Base-by-base conservation (phyloP, 2,888 invertebrate species). In the Pseudococcus longispinus region DNA sequence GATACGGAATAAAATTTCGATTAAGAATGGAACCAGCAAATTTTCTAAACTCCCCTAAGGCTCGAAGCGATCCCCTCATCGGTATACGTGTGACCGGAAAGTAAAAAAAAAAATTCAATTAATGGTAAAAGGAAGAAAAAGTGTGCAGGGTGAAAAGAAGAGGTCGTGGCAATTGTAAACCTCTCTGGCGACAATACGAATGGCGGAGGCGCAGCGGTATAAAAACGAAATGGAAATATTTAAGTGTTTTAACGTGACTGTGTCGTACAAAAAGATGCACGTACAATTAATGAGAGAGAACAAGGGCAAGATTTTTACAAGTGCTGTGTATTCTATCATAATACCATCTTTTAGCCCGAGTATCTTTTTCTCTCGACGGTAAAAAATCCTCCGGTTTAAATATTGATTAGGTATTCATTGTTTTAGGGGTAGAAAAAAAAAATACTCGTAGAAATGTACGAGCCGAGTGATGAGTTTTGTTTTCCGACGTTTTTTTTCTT, bases 351-450 rank as follows among this genome's bases (percentile, higher is more conserved):
- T 74, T 74, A n/a, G 18, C 29, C 37, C 29, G 2, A 9, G 29
- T 32, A 9, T 70, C 20, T 74, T 51, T 51, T n/a, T 51, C 37
- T 37, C 37, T 74, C 18, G 32, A 18, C 18, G 29, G 18, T n/a
- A n/a, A 32, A 11, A 18, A 26, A 9, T 74, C n/a, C 37, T 74
- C 2, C 32, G n/a, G 74, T 29, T 74, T 74, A 74, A 74, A 37
- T 74, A 74, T 74, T 74, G 74, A 74, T 74, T 74, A 74, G 32
- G 74, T 74, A 37, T 74, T 29, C 74, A 74, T 74, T 74, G 74
- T 74, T 74, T 37, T 70, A 18, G 23, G 29, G 5, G 20, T n/a
- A n/a, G n/a, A 55, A 44, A 46, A 46, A 46, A 46, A 15, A 13
- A 46, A 3, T 37, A 37, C 46, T n/a, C n/a, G n/a, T n/a, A n/a